A percentile compares a stretch with the other conserved stretches of the same genome.
phyloP scores from a whole-genome alignment of 2,113 vertebrate species.

The Calypte anna region DNA sequence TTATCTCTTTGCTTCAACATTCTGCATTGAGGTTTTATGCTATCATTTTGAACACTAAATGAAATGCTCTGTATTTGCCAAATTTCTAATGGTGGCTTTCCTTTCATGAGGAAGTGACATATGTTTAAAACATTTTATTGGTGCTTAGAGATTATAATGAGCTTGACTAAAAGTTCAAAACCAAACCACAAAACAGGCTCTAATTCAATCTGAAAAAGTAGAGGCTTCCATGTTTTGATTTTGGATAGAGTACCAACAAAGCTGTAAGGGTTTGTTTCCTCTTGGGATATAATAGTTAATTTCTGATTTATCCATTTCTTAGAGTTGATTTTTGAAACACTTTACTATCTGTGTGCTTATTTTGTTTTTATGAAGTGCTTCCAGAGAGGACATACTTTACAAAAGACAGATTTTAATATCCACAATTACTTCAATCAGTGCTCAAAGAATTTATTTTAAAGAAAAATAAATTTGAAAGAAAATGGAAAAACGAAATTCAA shows the following conservation, averaged over 20 bases:
- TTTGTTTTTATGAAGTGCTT: not conserved
- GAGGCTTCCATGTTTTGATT: not conserved
- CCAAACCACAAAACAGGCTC: not conserved
- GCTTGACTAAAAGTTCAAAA: constrained; percentile 2
- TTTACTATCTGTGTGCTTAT: not conserved
- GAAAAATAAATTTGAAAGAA: not conserved
- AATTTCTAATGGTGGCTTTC: constrained; percentile 36
- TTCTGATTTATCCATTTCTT: not conserved
- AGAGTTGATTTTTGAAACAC: not conserved
- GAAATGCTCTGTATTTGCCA: constrained; percentile 18
- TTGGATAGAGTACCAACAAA: not conserved
- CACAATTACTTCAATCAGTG: not conserved
- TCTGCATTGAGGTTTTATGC: not conserved
- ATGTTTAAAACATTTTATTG: not conserved
- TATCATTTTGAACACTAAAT: constrained; percentile 9
- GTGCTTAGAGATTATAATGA: not conserved
- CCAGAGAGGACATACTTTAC: not conserved
- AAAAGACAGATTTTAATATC: not conserved
- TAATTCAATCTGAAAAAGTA: not conserved
- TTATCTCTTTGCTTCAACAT: not conserved
- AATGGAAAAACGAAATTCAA: not conserved
- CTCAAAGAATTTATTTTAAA: not conserved
- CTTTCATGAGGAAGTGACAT: constrained; percentile 12
- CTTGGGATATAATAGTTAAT: not conserved
- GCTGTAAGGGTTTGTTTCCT: not conserved